Base-by-base conservation (phyloP, 2,888 invertebrate species). In the Drosophila mulleri region DNA sequence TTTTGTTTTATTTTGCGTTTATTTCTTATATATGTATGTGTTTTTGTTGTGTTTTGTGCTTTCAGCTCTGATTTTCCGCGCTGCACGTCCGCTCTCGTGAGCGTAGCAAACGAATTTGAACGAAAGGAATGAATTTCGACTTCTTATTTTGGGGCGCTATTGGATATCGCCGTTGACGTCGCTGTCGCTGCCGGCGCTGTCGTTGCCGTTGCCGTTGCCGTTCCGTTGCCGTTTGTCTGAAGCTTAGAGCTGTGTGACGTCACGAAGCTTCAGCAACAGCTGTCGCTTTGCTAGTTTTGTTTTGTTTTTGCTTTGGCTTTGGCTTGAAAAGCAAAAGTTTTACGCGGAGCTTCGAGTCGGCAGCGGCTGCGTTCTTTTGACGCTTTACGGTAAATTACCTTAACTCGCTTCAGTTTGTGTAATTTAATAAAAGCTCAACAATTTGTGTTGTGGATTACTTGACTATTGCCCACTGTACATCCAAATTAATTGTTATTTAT, bases 31-130 rank as follows among this genome's bases (percentile, higher is more conserved):
- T 54, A 11, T 52, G 1, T 53, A 4, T 6, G 39, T 39, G n/a
- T n/a, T n/a, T 53, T 53, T 39, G 41, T 37, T 32, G 16, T n/a
- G 3, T 50, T 72, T 77, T 66, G 32, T 50, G 54, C 45, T 74
- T 74, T 74, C 68, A 67, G 72, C 48, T 66, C 56, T 73, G 83
- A 77, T 83, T 90, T 84, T 82, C 80, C 91, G 91, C 89, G 83
- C 77, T 82, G 78, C 88, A 92, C 92, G 91, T 92, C 92, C 90
- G 91, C 92, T 92, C 91, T 80, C 91, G 85, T 88, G 91, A 92
- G 92, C 91, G 82, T 78, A 91, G 80, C 80, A 84, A 91, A 92
- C 91, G 90, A 89, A 88, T 87, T 87, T 87, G 86, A 87, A 87
- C 90, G 83, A 79, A 90, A 88, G 86, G 82, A 89, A 88, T 83